phyloP scores from a whole-genome alignment of 1,140 invertebrate genomes.

The Eufriesea mexicana region DNA sequence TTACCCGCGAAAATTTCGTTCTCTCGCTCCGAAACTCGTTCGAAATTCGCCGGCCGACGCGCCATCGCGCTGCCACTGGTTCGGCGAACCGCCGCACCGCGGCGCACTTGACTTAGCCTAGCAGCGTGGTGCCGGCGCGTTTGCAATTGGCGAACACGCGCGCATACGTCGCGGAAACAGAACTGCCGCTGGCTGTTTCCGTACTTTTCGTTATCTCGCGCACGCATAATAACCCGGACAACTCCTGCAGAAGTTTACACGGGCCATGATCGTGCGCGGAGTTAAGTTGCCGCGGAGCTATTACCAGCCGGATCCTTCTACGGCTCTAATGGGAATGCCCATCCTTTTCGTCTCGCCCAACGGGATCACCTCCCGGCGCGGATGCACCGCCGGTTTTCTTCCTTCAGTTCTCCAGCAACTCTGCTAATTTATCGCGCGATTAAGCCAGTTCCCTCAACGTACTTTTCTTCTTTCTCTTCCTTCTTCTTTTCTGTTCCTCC shows the following conservation, averaged over 20 bases:
- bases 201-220: slow-evolving; percentile 65
- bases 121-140: background rate
- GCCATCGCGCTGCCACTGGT: no score
- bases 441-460: slow-evolving; percentile 27
- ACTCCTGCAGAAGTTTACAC: slow-evolving; percentile 54
- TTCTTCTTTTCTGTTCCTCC: background rate
- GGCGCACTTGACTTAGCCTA: no score
- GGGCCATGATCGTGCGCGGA: slow-evolving; percentile 27
- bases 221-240: slow-evolving; percentile 58
- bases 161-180: slow-evolving; percentile 21
- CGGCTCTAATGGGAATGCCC: slow-evolving; percentile 54
- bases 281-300: slow-evolving; percentile 62
- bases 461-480: background rate
- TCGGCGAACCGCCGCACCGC: background rate
- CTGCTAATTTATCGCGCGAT: slow-evolving; percentile 28
- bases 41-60: background rate
- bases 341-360: slow-evolving; percentile 18
- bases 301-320: slow-evolving; percentile 53
- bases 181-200: slow-evolving; percentile 50
- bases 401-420: background rate
- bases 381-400: slow-evolving; percentile 11
- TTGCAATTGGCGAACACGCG: background rate
- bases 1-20: background rate
- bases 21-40: slow-evolving; percentile 5
- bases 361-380: background rate